Evolutionary conservation across 2,888 invertebrate species (phyloP).

Genomic region (Brachylomia viminalis): DNA sequence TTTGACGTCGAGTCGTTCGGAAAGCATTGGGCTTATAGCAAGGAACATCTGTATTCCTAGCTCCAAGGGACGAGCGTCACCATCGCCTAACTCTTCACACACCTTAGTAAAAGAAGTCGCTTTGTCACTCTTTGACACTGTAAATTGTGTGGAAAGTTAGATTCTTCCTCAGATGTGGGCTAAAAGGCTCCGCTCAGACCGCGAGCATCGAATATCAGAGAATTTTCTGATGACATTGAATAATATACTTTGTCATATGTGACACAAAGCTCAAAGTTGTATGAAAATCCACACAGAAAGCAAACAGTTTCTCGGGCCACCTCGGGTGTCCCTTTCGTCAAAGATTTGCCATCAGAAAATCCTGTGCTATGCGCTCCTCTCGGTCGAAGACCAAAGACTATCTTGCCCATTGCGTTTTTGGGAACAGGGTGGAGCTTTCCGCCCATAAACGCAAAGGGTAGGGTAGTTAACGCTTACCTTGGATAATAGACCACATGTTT

Average conservation of each 20-base stretch:
- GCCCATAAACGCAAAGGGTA: background rate
- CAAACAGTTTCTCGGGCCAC: background rate
- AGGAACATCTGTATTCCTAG: conserved; percentile 93
- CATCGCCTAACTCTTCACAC: conserved; percentile 92
- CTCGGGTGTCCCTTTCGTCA: background rate
- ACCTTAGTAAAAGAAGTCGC: conserved; percentile 77
- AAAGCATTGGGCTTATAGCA: conserved; percentile 97
- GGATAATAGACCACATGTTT: conserved; percentile 92
- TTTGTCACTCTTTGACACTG: background rate
- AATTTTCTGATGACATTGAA: background rate
- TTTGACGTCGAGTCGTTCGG: conserved; percentile 93
- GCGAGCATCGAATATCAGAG: background rate
- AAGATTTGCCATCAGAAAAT: background rate
- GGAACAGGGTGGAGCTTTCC: background rate
- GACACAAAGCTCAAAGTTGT: background rate
- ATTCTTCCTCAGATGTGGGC: background rate
- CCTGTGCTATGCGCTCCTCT: background rate
- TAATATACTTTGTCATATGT: background rate
- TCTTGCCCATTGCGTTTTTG: background rate
- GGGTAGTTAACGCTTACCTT: conserved; percentile 88
- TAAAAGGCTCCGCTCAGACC: background rate
- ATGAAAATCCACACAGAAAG: background rate
- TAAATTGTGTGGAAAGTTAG: background rate
- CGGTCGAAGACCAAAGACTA: background rate
- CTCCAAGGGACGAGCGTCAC: conserved; percentile 91